These are phyloP conservation scores for Mesorhabditis spiculigera DNA, from an alignment of 2,888 invertebrate genomes.

Conservation along the genomic window DNA sequence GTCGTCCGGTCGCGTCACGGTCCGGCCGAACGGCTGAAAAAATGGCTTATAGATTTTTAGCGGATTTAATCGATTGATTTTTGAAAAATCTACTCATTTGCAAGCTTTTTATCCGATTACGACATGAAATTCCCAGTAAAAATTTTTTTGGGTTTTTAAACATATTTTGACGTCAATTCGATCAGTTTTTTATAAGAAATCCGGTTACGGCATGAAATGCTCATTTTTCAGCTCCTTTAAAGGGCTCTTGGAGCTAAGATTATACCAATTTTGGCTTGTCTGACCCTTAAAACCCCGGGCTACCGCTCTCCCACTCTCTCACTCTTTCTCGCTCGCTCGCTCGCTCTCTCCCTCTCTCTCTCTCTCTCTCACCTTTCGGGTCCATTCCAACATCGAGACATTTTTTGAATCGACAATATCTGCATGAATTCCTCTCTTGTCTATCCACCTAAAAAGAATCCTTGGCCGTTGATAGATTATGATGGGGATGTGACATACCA, in stretches of 20 bases:
- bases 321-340: too few relatives aligned
- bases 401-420: constrained; percentile 55
- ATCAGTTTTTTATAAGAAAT: too few relatives aligned
- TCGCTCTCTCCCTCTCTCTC: constrained; percentile 7
- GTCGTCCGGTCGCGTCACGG: constrained; percentile 54
- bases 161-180: too few relatives aligned
- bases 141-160: too few relatives aligned
- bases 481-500: constrained; percentile 18
- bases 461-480: background rate
- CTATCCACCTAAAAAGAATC: constrained; percentile 20
- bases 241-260: too few relatives aligned
- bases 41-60: background rate
- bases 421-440: constrained; percentile 42
- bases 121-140: too few relatives aligned
- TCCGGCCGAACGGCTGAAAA: constrained; percentile 53
- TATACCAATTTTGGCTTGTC: too few relatives aligned
- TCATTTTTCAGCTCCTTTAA: too few relatives aligned
- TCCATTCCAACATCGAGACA: constrained; percentile 58
- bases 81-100: background rate
- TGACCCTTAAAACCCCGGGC: too few relatives aligned
- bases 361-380: constrained; percentile 40
- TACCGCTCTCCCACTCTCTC: too few relatives aligned
- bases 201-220: too few relatives aligned
- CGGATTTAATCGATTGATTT: background rate
- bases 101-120: too few relatives aligned